Conservation (phyloP, 2,797 vertebrate species). For the Yasuhikotakia modesta region DNA sequence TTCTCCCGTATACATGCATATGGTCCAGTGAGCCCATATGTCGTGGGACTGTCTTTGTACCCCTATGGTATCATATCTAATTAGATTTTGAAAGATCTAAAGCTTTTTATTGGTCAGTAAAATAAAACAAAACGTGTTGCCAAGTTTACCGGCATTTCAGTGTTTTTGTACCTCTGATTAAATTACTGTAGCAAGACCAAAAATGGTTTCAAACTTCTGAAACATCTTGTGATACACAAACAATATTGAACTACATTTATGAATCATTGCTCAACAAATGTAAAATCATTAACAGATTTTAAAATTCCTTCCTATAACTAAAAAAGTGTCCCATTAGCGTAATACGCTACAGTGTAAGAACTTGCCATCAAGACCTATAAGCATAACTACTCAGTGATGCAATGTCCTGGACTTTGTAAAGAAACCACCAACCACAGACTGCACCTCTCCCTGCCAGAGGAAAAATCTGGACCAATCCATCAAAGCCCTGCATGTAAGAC, state of each 20-base stretch:
- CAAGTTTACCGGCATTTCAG: conserved; percentile 52
- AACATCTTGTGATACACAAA: conserved; percentile 7
- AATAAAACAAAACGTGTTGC: conserved; percentile 57
- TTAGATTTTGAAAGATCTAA: conserved; percentile 52
- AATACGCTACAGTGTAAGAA: conserved; percentile 11
- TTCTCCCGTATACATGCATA: background rate
- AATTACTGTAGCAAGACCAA: conserved; percentile 51
- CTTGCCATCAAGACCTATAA: conserved; percentile 20
- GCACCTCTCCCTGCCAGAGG: conserved; percentile 11
- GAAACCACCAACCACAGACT: conserved; percentile 36
- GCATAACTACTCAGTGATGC: conserved; percentile 37
- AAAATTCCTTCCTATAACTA: background rate
- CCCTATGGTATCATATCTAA: conserved; percentile 58
- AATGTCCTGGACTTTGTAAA: conserved; percentile 23
- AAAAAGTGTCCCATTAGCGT: background rate
- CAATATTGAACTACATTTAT: background rate
- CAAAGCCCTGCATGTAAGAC: conserved; percentile 19
- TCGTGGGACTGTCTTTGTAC: conserved; percentile 26
- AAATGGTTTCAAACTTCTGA: conserved; percentile 36
- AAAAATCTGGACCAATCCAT: conserved; percentile 11
- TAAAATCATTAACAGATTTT: conserved; percentile 25
- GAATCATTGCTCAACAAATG: background rate
- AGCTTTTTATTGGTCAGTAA: conserved; percentile 65
- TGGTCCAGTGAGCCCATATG: conserved; percentile 19
- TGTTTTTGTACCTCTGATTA: conserved; percentile 42